These are phyloP conservation scores for Caenorhabditis sp. DNA, from an alignment of 2,888 invertebrate species.

Conservation along the genomic window DNA sequence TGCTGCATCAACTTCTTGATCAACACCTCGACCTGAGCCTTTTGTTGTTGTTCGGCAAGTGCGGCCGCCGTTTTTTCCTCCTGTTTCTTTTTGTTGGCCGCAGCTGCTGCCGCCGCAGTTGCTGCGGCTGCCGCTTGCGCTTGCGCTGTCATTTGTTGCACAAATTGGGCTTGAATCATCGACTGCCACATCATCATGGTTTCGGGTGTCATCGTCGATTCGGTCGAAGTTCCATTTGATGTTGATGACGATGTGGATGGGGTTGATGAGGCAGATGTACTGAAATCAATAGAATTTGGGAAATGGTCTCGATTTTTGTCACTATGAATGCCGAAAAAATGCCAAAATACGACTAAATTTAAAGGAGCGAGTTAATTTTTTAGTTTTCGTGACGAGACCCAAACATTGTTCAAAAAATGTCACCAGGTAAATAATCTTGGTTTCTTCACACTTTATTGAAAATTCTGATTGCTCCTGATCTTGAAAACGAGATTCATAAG, in stretches of 20 bases:
- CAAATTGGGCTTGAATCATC: constrained; percentile 15
- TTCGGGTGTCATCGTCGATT: constrained; percentile 9
- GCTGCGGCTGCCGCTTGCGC: background rate
- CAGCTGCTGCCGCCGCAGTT: background rate
- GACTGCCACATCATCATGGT: constrained; percentile 34
- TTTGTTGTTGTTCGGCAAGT: constrained; percentile 7
- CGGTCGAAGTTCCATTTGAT: background rate
- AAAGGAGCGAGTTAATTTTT: too few relatives aligned
- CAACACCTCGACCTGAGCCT: constrained; percentile 22
- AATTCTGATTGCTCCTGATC: too few relatives aligned
- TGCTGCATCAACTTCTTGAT: constrained; percentile 26
- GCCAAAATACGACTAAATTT: too few relatives aligned
- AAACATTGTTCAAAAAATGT: too few relatives aligned
- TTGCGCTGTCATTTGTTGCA: background rate
- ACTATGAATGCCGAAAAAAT: too few relatives aligned
- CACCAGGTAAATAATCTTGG: too few relatives aligned
- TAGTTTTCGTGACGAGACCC: too few relatives aligned
- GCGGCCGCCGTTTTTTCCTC: constrained; percentile 2
- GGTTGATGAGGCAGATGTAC: background rate
- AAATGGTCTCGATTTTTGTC: too few relatives aligned
- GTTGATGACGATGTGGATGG: background rate
- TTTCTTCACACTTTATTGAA: too few relatives aligned
- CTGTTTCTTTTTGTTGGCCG: constrained; percentile 9
- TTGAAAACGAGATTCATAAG: too few relatives aligned
- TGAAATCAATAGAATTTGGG: background rate